Percentiles rank a stretch among this genome's conserved stretches.
Evolutionary conservation across 2,888 invertebrate species (phyloP).

Genomic region (Danaus chrysippus): DNA sequence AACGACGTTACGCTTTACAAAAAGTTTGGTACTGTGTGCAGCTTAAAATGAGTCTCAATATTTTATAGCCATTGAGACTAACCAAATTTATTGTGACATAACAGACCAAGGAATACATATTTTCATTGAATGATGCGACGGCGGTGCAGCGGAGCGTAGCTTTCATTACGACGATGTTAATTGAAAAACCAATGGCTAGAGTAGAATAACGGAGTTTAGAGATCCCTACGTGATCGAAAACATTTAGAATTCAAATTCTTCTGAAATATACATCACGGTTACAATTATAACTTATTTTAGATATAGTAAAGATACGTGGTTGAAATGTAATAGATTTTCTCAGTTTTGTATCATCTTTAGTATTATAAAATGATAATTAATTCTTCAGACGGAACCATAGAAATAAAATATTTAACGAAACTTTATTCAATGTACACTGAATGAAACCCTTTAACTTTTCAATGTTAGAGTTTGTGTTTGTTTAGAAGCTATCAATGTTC

Average conservation of each 20-base stretch:
- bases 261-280: too few relatives aligned
- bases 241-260: too few relatives aligned
- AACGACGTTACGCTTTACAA: too few relatives aligned
- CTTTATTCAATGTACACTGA: constrained; percentile 1
- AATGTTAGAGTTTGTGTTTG: constrained; percentile 12
- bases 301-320: neutral
- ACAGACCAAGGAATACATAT: constrained; percentile 6
- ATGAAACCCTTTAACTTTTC: constrained; percentile 14
- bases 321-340: neutral
- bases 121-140: constrained; percentile 4
- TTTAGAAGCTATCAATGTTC: constrained; percentile 9
- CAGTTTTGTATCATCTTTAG: too few relatives aligned
- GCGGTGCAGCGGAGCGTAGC: constrained; percentile 21
- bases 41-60: too few relatives aligned
- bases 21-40: too few relatives aligned
- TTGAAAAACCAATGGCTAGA: constrained; percentile 31
- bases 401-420: neutral
- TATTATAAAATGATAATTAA: neutral
- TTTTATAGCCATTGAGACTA: neutral
- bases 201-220: constrained; percentile 3
- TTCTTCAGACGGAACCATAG: neutral
- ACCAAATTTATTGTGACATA: neutral
- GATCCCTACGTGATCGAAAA: neutral
- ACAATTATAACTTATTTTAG: too few relatives aligned
- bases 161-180: constrained; percentile 33